phyloP scores from a whole-genome alignment of 2,113 vertebrate species.

The Cyanoliseus patagonus region DNA sequence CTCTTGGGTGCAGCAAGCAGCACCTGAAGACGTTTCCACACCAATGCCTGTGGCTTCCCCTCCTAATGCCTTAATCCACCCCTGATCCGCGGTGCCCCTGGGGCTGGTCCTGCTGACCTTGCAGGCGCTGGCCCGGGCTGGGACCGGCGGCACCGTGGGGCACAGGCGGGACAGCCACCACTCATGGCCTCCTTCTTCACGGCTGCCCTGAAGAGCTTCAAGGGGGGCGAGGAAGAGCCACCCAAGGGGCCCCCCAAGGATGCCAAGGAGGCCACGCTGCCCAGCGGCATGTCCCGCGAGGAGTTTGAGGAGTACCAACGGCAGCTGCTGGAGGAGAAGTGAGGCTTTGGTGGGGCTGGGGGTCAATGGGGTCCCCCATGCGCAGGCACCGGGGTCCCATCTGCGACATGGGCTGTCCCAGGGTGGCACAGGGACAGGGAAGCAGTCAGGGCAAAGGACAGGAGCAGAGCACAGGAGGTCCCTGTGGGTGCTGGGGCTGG shows the following conservation, averaged over 20 bases:
- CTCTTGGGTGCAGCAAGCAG: background rate
- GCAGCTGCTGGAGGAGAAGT: constrained; percentile 81
- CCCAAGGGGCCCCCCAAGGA: constrained; percentile 22
- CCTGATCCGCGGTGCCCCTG: constrained; percentile 56
- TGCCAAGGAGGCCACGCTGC: constrained; percentile 50
- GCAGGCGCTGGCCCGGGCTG: background rate
- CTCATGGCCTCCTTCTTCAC: constrained; percentile 71
- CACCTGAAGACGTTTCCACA: background rate
- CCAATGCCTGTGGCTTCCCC: background rate
- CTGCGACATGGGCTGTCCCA: rapidly evolving
- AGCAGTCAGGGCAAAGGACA: background rate
- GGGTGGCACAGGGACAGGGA: background rate
- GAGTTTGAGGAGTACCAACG: constrained; percentile 80
- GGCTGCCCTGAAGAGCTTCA: constrained; percentile 58
- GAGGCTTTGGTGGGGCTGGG: background rate
- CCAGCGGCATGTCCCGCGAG: constrained; percentile 68
- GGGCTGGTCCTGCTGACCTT: constrained; percentile 67
- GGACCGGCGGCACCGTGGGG: background rate
- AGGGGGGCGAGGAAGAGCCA: background rate
- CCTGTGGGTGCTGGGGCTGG: background rate
- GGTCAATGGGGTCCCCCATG: background rate
- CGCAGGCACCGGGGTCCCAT: rapidly evolving
- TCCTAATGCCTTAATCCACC: constrained; percentile 81
- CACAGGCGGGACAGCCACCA: background rate
- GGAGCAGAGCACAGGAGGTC: background rate